A percentile compares a stretch with the other conserved stretches of the same genome.
Evolutionary conservation across 2,888 invertebrate genomes (phyloP).

Genomic region (Linnaemya vulpina): DNA sequence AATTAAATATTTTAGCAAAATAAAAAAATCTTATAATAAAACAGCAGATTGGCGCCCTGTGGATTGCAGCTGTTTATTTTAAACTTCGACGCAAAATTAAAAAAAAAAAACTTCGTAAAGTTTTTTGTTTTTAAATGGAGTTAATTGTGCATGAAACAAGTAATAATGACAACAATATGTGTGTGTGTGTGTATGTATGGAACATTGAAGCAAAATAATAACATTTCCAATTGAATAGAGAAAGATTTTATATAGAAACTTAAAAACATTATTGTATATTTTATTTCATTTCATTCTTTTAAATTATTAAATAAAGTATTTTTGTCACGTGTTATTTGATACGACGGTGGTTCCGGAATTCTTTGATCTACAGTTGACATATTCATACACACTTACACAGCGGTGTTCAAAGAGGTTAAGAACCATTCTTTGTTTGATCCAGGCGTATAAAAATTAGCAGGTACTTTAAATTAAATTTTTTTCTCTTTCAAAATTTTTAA

Average conservation of each 20-base stretch:
- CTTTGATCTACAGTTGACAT: too few species aligned
- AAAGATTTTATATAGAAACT: background rate
- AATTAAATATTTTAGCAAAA: too few species aligned
- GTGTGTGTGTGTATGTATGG: too few species aligned
- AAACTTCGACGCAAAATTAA: background rate
- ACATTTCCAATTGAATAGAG: slow-evolving; percentile 5
- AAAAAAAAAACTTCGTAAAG: background rate
- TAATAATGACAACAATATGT: background rate
- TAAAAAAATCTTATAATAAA: too few species aligned
- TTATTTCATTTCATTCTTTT: background rate
- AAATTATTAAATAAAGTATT: background rate
- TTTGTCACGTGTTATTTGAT: background rate
- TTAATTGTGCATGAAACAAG: background rate
- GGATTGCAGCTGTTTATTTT: background rate
- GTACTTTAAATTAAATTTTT: too few species aligned
- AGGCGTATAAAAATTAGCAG: too few species aligned
- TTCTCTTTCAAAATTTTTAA: too few species aligned
- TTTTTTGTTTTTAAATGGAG: background rate
- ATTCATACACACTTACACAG: too few species aligned
- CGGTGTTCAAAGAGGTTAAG: too few species aligned
- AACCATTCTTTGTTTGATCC: too few species aligned
- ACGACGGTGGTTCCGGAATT: background rate
- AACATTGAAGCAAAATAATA: background rate
- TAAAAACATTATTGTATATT: background rate
- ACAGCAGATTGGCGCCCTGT: background rate